A percentile compares a stretch with the other conserved stretches of the same genome.
These are phyloP conservation scores for Seriola dumerili DNA, from an alignment of 2,113 vertebrate genomes.

Conservation along the genomic window DNA sequence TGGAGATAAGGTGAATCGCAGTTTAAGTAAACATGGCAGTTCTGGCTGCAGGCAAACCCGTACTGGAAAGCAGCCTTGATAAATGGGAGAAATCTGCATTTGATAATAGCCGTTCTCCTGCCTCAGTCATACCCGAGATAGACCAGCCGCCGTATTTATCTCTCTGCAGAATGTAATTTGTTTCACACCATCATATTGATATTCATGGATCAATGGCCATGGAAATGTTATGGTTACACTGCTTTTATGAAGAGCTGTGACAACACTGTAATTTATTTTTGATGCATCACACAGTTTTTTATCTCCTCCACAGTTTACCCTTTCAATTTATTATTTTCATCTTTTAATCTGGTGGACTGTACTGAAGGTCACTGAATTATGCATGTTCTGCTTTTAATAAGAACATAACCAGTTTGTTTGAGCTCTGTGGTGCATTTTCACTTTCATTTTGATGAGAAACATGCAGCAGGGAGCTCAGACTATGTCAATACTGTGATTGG, in stretches of 20 bases:
- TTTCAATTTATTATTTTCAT: slow-evolving; percentile 40
- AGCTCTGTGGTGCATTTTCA: slow-evolving; percentile 16
- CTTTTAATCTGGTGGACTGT: slow-evolving; percentile 22
- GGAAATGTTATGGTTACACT: slow-evolving; percentile 15
- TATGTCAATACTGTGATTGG: slow-evolving; percentile 37
- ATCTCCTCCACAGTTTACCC: slow-evolving; percentile 12
- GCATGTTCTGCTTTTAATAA: slow-evolving; percentile 41
- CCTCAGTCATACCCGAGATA: slow-evolving; percentile 39
- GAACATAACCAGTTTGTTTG: slow-evolving; percentile 15
- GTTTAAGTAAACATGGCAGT: slow-evolving; percentile 47
- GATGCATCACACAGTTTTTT: slow-evolving; percentile 27
- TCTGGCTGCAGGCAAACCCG: slow-evolving; percentile 15
- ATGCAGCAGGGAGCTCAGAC: slow-evolving; percentile 10
- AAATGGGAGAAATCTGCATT: slow-evolving; percentile 63
- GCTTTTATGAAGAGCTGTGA: slow-evolving; percentile 47
- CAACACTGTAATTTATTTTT: slow-evolving; percentile 53
- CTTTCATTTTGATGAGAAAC: slow-evolving; percentile 31
- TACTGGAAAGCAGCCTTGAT: slow-evolving; percentile 34
- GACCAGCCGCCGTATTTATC: slow-evolving; percentile 48
- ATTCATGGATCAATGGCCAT: slow-evolving; percentile 53
- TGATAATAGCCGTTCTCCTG: slow-evolving; percentile 57
- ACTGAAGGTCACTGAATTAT: slow-evolving; percentile 60
- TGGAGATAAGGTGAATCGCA: slow-evolving; percentile 44
- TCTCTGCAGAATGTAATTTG: slow-evolving; percentile 41
- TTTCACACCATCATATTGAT: slow-evolving; percentile 39